Percentiles rank a stretch among this genome's conserved stretches.
phyloP scores from a whole-genome alignment of 2,113 vertebrate species.

The Typhlomys cinereus region DNA sequence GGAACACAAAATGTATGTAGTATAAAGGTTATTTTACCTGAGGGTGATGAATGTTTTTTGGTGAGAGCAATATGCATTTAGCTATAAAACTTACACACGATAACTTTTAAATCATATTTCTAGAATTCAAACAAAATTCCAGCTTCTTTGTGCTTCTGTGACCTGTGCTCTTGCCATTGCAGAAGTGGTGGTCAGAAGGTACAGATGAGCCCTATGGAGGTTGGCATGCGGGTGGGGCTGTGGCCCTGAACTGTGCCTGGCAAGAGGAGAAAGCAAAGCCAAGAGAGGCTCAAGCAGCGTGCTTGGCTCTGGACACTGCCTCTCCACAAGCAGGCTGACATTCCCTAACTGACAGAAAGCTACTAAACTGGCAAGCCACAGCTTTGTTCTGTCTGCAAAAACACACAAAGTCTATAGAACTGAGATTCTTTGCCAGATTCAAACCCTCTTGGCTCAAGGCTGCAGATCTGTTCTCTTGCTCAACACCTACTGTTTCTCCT shows the following conservation, averaged over 20 bases:
- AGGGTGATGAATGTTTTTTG: no score
- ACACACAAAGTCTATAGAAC: neutral
- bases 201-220: no score
- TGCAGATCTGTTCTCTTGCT: neutral
- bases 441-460: neutral
- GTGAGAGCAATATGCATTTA: neutral
- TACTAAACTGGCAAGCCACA: neutral
- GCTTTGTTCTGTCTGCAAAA: neutral
- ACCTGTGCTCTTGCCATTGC: no score
- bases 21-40: no score
- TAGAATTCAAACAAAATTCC: neutral
- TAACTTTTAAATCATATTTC: neutral
- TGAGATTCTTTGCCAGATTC: neutral
- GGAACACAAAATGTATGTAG: no score
- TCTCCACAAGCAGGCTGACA: neutral
- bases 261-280: no score
- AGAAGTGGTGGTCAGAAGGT: no score
- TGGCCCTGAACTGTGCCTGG: no score
- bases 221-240: no score
- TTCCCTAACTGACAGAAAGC: no score
- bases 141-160: neutral
- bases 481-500: neutral
- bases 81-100: neutral
- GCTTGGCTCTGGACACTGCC: rapidly evolving
- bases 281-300: neutral